Evolutionary conservation across 2,113 vertebrate species (phyloP), one percentile per base, ranked within the genome.

Genomic region (Picathartes gymnocephalus): DNA sequence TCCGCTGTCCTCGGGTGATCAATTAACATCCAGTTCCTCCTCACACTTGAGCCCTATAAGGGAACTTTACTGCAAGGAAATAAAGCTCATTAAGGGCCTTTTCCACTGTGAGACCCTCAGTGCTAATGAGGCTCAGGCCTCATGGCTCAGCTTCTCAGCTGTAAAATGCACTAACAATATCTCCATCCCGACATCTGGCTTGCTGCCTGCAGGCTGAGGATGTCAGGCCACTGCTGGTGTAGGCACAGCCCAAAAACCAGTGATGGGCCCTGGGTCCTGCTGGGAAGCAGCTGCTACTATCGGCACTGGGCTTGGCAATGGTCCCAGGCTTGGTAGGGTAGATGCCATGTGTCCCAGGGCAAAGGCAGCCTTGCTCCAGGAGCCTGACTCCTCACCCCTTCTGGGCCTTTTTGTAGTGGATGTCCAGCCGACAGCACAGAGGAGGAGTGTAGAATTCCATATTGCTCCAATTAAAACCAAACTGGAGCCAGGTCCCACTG

Each of bases 351-450:
- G 0, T 64, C 37, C 40, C 50, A 76, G 62, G 9, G 76, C 28
- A 19, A 56, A 35, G 68, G 86, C 47, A 22, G 51, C 69, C 23
- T 21, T 33, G 58, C 9, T 24, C 15, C 24, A 0, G 21, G 13
- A 40, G 18, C 51, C 51, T 24, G 61, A 31, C 39, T 77, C 7
- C 2, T 33, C 44, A 21, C 6, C 69, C 17, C 7, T 31, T 16
- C 2, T 4, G 31, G 16, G 23, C 37, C 6, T 23, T 58, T 71
- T 13, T 57, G 33, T 6, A 3, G 15, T 9, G 33, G 12, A 15
- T 68, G 4, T 84, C 14, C 45, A 16, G 35, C 42, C 0, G 0
- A 5, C 47, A 8, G 57, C 68, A 2, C 0, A 0, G 27, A 30
- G 48, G 24, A 54, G 39, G 21, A 58, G 31, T 1, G 28, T 37